These are phyloP conservation scores for Ctenosaura bakeri DNA, from an alignment of 2,797 vertebrate species.

Conservation along the genomic window DNA sequence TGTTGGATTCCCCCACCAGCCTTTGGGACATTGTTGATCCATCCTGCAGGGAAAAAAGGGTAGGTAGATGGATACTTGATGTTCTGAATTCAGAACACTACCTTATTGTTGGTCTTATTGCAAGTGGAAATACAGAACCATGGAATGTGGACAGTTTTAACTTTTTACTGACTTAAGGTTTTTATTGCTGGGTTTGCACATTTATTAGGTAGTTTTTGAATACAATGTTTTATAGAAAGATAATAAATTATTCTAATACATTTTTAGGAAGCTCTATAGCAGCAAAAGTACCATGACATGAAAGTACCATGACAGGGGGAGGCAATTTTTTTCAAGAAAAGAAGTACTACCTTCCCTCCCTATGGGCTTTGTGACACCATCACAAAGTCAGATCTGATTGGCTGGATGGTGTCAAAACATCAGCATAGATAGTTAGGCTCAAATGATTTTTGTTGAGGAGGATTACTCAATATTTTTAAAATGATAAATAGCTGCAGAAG, in stretches of 20 bases:
- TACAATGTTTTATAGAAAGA: background rate
- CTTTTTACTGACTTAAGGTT: background rate
- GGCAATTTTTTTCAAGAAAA: background rate
- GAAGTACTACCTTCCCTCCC: background rate
- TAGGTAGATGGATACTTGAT: constrained; percentile 1
- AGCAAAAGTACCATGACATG: background rate
- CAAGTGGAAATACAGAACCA: background rate
- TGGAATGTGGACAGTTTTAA: background rate
- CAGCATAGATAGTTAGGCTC: background rate
- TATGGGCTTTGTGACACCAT: background rate
- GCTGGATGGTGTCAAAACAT: background rate
- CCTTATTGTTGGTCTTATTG: background rate
- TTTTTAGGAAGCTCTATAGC: background rate
- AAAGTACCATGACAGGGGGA: no score
- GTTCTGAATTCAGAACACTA: background rate
- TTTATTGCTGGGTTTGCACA: background rate
- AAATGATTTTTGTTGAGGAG: background rate
- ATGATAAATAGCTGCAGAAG: background rate
- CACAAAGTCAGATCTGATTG: background rate
- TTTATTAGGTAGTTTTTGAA: background rate
- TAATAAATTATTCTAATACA: background rate
- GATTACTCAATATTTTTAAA: background rate
- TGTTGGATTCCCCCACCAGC: constrained; percentile 96
- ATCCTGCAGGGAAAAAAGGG: constrained; percentile 82
- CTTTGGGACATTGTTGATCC: constrained; percentile 96